A percentile compares a stretch with the other conserved stretches of the same genome.
phyloP scores from a whole-genome alignment of 2,797 vertebrate species.

The Falco columbarius region DNA sequence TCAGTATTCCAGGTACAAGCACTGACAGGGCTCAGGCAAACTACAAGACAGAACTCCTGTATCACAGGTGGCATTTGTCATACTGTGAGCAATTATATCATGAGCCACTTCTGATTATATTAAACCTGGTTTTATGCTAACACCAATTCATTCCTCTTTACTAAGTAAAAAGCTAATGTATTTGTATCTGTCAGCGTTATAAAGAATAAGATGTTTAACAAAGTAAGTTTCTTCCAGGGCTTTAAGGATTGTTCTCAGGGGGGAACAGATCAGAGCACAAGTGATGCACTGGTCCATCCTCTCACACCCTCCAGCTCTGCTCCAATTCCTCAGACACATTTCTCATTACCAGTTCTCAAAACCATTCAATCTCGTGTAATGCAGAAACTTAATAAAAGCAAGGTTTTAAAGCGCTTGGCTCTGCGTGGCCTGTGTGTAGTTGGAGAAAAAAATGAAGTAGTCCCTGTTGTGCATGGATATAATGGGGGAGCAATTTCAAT shows the following conservation, averaged over 20 bases:
- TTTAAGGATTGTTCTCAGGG: neutral
- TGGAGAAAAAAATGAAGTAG: neutral
- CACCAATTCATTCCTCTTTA: slow-evolving; percentile 34
- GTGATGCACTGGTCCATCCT: neutral
- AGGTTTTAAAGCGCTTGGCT: neutral
- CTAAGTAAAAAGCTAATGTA: slow-evolving; percentile 28
- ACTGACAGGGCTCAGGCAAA: neutral
- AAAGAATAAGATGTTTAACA: slow-evolving; percentile 10
- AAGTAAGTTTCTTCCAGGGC: neutral
- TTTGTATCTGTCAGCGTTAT: neutral
- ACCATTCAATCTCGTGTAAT: neutral
- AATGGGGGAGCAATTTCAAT: neutral
- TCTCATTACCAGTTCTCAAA: neutral
- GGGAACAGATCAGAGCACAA: neutral
- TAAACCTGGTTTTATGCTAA: slow-evolving; percentile 5
- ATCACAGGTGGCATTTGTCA: neutral
- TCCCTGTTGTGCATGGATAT: neutral
- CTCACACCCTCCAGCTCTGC: neutral
- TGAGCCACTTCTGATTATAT: neutral
- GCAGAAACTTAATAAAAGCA: neutral
- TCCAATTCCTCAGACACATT: neutral
- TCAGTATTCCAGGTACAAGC: neutral
- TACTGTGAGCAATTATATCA: neutral
- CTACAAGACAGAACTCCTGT: neutral
- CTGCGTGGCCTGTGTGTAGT: neutral